Base-by-base conservation (phyloP, 2,888 invertebrate species). In the Leptinotarsa haldemani region DNA sequence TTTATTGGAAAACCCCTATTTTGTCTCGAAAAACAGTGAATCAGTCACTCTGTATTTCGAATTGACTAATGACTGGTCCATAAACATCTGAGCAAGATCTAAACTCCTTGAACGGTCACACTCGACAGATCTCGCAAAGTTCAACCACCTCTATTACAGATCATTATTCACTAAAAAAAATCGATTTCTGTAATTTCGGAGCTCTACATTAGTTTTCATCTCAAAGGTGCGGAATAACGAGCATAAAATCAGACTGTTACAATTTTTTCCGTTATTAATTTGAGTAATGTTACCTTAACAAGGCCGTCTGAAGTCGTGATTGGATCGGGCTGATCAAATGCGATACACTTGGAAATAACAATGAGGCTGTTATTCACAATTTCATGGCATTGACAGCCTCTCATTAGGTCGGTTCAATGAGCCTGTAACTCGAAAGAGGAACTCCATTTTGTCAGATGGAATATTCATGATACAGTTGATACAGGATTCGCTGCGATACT, bases 41-140 rank as follows among this genome's bases (percentile, higher is more conserved):
- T 40, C 2, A 0, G 18, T 18, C 18, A 18, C 1, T 5, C 12
- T 56, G 4, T 56, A 15, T n/a, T 61, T 40, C 30, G 16, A 61
- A 61, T 25, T n/a, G 40, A 30, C 58, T 58, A 15, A 58, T 58
- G 2, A 58, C 58, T 58, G 25, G 30, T 2, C 40, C 30, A 61
- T 40, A 40, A 61, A 16, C 40, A 61, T 61, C 61, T 46, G 15
- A 52, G 67, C 50, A 50, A 18, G 22, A n/a, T 61, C 30, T 63
- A 50, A 71, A 67, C 71, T 67, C 67, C 47, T 68, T 68, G 67
- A 68, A 50, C 67, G 67, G 71, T 71, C 71, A 71, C 71, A 71
- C 63, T 68, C 63, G 61, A 71, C 48, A 71, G 71, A 71, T 64
- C 67, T 47, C 63, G 63, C 56, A 18, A 61, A 68, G 71, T 71